Evolutionary conservation across 2,888 invertebrate species (phyloP).

Genomic region (Odontocerum albicorne): DNA sequence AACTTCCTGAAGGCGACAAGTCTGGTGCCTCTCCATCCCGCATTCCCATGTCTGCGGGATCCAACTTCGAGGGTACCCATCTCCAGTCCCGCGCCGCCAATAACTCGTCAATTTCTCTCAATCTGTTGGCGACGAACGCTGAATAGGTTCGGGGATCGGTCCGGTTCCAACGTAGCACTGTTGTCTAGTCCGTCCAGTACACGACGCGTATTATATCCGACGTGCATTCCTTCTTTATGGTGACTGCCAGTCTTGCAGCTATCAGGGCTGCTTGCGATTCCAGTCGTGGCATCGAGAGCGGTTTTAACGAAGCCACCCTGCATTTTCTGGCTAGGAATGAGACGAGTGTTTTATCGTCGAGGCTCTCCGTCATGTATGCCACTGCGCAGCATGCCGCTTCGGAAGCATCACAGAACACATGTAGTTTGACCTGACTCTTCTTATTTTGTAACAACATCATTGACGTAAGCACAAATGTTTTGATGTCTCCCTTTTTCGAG

Average conservation of each 20-base stretch:
- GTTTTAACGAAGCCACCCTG: constrained; percentile 32
- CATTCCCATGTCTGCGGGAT: neutral
- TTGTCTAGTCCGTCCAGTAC: constrained; percentile 39
- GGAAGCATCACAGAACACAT: constrained; percentile 32
- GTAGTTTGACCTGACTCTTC: constrained; percentile 18
- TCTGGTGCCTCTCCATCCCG: too few species aligned
- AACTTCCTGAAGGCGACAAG: too few species aligned
- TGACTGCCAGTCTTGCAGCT: constrained; percentile 7
- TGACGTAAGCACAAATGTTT: constrained; percentile 36
- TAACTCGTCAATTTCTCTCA: constrained; percentile 24
- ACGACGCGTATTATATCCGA: neutral
- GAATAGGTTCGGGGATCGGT: constrained; percentile 38
- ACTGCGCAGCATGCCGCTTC: constrained; percentile 24
- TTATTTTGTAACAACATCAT: constrained; percentile 28
- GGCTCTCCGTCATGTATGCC: constrained; percentile 9
- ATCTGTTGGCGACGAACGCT: constrained; percentile 35
- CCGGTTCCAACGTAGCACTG: constrained; percentile 37
- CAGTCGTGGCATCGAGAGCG: constrained; percentile 25
- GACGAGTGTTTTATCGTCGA: neutral
- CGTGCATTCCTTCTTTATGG: neutral
- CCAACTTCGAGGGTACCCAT: constrained; percentile 1
- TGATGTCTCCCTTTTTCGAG: constrained; percentile 15
- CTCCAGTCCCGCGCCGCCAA: neutral
- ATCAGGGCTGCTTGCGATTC: constrained; percentile 32
- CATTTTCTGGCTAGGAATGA: constrained; percentile 23